Base-by-base conservation (phyloP, 1,140 invertebrate species). In the Brachionus paranguensis region DNA sequence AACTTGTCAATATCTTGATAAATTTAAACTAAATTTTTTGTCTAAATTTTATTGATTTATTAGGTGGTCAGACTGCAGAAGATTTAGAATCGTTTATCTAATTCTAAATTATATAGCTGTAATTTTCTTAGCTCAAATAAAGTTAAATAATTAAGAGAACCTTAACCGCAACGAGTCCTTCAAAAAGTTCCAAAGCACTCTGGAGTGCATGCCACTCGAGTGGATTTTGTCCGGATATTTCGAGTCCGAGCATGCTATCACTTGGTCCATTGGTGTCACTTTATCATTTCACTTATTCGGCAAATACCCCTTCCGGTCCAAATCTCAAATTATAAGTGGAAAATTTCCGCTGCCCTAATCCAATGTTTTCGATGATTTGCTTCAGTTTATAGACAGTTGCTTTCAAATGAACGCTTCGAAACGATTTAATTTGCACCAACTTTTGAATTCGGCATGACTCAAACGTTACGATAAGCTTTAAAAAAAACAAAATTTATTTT, bases 261-360 rank as follows among this genome's bases (percentile, higher is more conserved):
- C 64, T 17, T 81, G 78, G 78, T 81, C 78, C 3, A 81, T 81
- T 81, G 78, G 78, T 20, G 64, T 81, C 17, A 81, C 78, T 29
- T 81, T 81, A 4, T 81, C 64, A 24, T 81, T 81, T 81, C 53
- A 53, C 17, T 37, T 81, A 3, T 81, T 81, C 29, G 78, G 78
- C 29, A 53, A 55, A 17, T 81, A 81, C 24, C 78, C 78, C 12
- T 81, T 81, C 27, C 29, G 78, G 60, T 45, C 78, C 17, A 81
- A 81, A 68, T 43, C 53, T 29, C 78, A 81, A 64, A 81, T 81
- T 12, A 81, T 81, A 20, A 81, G 78, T 37, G 78, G 78, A n/a
- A n/a, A n/a, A n/a, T n/a, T 81, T 81, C 78, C 78, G 24, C 41
- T 81, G 43, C 78, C 78, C 20, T 81, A 81, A 10, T 64, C 78